These are phyloP conservation scores for Eucera pruinosa DNA, from an alignment of 2,888 invertebrate species.

Conservation along the genomic window DNA sequence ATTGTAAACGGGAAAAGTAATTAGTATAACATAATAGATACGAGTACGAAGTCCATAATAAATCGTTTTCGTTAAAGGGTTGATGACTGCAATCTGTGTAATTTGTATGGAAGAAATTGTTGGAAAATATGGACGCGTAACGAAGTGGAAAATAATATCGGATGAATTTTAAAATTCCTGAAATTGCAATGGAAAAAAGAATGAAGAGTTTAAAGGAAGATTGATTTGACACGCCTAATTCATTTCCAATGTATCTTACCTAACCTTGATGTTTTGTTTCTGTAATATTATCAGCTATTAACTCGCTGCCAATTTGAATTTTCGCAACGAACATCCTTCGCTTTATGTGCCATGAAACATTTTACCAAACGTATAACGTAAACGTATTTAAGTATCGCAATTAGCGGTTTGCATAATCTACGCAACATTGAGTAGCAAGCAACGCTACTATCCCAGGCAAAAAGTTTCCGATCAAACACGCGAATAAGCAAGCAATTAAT, in stretches of 20 bases:
- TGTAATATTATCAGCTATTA: background rate
- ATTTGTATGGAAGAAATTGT: background rate
- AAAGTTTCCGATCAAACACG: no score
- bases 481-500: no score
- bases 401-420: no score
- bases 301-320: background rate
- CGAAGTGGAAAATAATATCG: background rate
- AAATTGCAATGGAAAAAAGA: no score
- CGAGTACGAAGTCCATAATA: no score
- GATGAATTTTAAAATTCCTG: background rate
- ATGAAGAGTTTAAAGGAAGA: background rate
- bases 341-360: background rate
- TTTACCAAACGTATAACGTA: no score
- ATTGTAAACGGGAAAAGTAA: no score
- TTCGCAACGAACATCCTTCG: background rate
- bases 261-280: background rate
- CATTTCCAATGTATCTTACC: slow-evolving; percentile 1
- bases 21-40: no score
- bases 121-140: background rate
- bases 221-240: background rate
- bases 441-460: no score
- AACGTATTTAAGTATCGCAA: no score
- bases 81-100: slow-evolving; percentile 1
- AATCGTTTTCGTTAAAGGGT: no score
- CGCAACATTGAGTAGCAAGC: no score